Conservation (phyloP, 2,888 invertebrate genomes). For the Notodonta dromedarius region DNA sequence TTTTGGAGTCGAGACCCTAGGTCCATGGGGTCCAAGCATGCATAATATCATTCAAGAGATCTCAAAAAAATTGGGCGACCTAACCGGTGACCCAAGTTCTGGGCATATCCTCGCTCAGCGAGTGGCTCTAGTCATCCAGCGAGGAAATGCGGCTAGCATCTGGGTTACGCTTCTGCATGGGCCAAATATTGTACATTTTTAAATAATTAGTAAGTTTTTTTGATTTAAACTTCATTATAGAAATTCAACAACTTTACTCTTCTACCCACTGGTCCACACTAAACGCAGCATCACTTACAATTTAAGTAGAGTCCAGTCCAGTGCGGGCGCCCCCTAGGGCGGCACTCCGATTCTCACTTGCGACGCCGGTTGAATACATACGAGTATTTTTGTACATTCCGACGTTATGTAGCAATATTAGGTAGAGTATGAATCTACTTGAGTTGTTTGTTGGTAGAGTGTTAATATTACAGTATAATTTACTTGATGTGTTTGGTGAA, state of each 20-base stretch:
- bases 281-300: slow-evolving; percentile 37
- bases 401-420: slow-evolving; percentile 24
- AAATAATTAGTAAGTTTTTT: too few relatives aligned
- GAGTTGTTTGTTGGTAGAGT: not conserved
- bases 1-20: too few relatives aligned
- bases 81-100: too few relatives aligned
- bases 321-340: slow-evolving; percentile 29
- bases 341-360: slow-evolving; percentile 18
- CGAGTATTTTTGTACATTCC: slow-evolving; percentile 37
- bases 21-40: too few relatives aligned
- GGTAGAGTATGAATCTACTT: not conserved
- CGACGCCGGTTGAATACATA: slow-evolving; percentile 39
- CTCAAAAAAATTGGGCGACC: too few relatives aligned
- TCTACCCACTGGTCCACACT: not conserved
- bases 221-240: too few relatives aligned
- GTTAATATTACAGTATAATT: not conserved
- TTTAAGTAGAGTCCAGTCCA: slow-evolving; percentile 43
- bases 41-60: too few relatives aligned
- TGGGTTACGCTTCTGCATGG: too few relatives aligned
- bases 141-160: too few relatives aligned
- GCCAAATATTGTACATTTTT: too few relatives aligned
- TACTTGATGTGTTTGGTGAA: not conserved
- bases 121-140: too few relatives aligned
- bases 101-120: too few relatives aligned
- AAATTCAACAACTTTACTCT: not conserved